phyloP scores from a whole-genome alignment of 2,113 vertebrate species.

The cattle (Bos taurus) region DNA sequence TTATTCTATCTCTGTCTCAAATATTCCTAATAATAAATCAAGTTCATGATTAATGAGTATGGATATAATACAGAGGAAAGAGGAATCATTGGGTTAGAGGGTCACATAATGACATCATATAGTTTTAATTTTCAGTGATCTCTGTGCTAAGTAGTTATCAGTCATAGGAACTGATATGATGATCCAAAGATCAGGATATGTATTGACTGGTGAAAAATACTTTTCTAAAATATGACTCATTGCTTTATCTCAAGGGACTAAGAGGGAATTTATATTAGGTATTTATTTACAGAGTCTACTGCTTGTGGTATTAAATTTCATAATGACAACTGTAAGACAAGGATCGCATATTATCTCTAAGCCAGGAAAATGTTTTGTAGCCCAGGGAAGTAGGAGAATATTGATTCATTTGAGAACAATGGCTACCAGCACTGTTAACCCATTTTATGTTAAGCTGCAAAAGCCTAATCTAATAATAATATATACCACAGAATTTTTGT shows the following conservation, averaged over 20 bases:
- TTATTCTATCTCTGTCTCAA: not conserved
- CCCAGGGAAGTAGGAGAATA: not conserved
- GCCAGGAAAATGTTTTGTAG: not conserved
- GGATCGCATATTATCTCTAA: not conserved
- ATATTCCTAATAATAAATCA: not conserved
- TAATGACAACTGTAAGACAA: not conserved
- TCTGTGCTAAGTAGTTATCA: slow-evolving; percentile 32
- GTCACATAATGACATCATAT: slow-evolving; percentile 50
- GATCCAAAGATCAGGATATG: slow-evolving; percentile 20
- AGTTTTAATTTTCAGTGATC: slow-evolving; percentile 49
- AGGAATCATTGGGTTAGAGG: not conserved
- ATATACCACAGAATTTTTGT: slow-evolving; percentile 35
- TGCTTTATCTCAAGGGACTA: slow-evolving; percentile 30
- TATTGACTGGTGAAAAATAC: slow-evolving; percentile 34
- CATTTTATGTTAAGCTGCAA: not conserved
- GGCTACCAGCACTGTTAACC: not conserved
- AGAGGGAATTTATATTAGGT: slow-evolving; percentile 52
- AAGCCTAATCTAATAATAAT: slow-evolving; percentile 14
- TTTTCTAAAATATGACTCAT: slow-evolving; percentile 55
- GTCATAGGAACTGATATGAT: slow-evolving; percentile 54
- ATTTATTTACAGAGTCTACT: slow-evolving; percentile 43
- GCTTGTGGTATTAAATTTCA: not conserved
- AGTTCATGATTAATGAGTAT: slow-evolving; percentile 6
- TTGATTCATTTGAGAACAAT: not conserved
- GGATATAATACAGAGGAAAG: not conserved